Conservation (phyloP, 1,140 invertebrate genomes). For the Doryteuthis pealeii region DNA sequence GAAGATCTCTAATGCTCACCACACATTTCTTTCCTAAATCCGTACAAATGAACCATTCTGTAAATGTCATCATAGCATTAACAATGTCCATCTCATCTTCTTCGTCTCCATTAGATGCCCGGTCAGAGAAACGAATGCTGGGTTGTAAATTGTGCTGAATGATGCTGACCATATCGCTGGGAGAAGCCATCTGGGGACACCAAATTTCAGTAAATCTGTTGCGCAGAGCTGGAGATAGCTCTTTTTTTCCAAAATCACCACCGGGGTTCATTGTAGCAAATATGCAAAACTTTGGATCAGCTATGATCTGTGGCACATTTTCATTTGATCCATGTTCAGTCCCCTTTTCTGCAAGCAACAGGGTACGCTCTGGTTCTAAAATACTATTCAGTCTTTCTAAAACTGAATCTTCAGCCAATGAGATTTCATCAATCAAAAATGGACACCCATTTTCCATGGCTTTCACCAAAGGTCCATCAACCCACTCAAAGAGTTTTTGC, state of each 20-base stretch:
- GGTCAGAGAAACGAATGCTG: slow-evolving; percentile 63
- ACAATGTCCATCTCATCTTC: slow-evolving; percentile 68
- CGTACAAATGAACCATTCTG: slow-evolving; percentile 72
- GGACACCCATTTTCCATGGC: slow-evolving; percentile 86
- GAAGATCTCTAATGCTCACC: slow-evolving; percentile 86
- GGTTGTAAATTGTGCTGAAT: slow-evolving; percentile 76
- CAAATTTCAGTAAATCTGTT: slow-evolving; percentile 99
- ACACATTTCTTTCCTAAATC: slow-evolving; percentile 72
- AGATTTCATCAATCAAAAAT: slow-evolving; percentile 98
- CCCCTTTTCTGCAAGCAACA: slow-evolving; percentile 86
- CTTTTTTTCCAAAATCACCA: slow-evolving; percentile 99
- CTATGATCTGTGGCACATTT: slow-evolving; percentile 61
- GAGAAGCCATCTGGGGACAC: slow-evolving; percentile 76
- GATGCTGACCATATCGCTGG: slow-evolving; percentile 75
- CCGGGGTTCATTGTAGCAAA: slow-evolving; percentile 99
- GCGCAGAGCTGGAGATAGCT: slow-evolving; percentile 93
- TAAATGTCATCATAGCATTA: slow-evolving; percentile 74
- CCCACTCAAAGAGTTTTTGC: slow-evolving; percentile 90
- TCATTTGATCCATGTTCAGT: slow-evolving; percentile 39
- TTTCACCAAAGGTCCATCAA: slow-evolving; percentile 90
- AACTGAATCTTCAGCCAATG: slow-evolving; percentile 97
- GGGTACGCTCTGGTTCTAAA: slow-evolving; percentile 87
- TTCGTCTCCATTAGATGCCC: slow-evolving; percentile 29
- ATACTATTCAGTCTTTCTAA: slow-evolving; percentile 96
- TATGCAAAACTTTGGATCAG: slow-evolving; percentile 81